A percentile compares a stretch with the other conserved stretches of the same genome.
Conservation (phyloP, 30 jellyfish, hydroid and myxozoan species). For the Aurelia coerulea region DNA sequence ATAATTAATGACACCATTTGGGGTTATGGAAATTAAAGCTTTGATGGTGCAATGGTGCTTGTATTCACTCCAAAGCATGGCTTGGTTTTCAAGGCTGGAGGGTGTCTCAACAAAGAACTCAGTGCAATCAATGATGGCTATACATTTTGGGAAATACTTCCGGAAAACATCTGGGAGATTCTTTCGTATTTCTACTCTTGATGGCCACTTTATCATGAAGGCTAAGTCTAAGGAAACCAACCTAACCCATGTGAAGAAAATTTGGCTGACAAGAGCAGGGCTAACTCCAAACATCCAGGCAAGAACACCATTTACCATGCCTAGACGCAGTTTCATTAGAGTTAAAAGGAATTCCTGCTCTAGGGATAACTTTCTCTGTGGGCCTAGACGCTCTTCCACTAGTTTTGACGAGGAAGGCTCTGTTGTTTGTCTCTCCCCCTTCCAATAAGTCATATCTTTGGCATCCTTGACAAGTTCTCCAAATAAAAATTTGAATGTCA, state of each 20-base stretch:
- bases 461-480: too few species aligned
- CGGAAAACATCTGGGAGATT: slow-evolving; percentile 23
- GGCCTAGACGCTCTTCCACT: neutral
- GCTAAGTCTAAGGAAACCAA: neutral
- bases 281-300: too few species aligned
- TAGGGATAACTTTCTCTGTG: too few species aligned
- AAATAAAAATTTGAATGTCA: too few species aligned
- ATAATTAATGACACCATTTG: slow-evolving; percentile 4
- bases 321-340: neutral
- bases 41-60: neutral
- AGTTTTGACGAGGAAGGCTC: too few species aligned
- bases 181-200: neutral
- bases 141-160: slow-evolving; percentile 4
- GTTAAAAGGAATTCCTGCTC: too few species aligned
- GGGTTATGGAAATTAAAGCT: slow-evolving; percentile 10
- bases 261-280: too few species aligned
- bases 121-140: slow-evolving; percentile 38
- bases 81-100: slow-evolving; percentile 3
- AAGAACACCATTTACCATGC: neutral
- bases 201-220: slow-evolving; percentile 21
- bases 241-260: neutral
- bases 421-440: too few species aligned
- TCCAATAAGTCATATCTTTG: too few species aligned
- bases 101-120: slow-evolving; percentile 33
- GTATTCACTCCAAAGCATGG: neutral